phyloP scores from a whole-genome alignment of 2,113 vertebrate species.

The Corapipo altera region DNA sequence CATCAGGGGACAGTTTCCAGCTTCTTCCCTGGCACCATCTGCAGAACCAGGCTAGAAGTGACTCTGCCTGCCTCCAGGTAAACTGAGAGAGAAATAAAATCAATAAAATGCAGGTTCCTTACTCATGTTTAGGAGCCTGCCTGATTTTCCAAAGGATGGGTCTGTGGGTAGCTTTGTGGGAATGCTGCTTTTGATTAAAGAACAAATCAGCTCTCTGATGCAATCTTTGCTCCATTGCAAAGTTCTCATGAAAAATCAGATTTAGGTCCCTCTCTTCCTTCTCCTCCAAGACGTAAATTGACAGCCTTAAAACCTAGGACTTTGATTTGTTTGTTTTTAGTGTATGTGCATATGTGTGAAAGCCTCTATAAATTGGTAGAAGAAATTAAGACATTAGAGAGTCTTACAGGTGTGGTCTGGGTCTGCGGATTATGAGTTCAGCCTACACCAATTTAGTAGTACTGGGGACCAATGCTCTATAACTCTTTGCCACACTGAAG shows the following conservation, averaged over 20 bases:
- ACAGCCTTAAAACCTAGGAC: neutral
- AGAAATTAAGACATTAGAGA: neutral
- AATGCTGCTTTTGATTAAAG: neutral
- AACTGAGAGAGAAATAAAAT: neutral
- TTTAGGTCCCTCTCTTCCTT: neutral
- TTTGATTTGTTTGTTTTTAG: no score
- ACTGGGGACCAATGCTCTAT: neutral
- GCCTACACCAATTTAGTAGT: neutral
- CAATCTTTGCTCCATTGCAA: neutral
- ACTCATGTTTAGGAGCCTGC: neutral
- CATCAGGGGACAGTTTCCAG: neutral
- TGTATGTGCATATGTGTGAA: no score
- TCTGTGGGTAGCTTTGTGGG: neutral
- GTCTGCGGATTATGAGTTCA: neutral
- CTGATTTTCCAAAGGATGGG: neutral
- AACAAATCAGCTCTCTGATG: neutral
- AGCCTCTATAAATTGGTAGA: neutral
- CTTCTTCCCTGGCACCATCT: neutral
- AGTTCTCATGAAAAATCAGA: neutral
- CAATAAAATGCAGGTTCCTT: neutral
- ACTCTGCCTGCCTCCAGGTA: neutral
- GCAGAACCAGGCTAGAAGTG: neutral
- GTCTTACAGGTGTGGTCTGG: neutral
- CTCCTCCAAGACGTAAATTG: accelerated
- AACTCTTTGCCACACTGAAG: neutral